phyloP scores from a whole-genome alignment of 2,113 vertebrate genomes.

The Aspidoscelis tigris region DNA sequence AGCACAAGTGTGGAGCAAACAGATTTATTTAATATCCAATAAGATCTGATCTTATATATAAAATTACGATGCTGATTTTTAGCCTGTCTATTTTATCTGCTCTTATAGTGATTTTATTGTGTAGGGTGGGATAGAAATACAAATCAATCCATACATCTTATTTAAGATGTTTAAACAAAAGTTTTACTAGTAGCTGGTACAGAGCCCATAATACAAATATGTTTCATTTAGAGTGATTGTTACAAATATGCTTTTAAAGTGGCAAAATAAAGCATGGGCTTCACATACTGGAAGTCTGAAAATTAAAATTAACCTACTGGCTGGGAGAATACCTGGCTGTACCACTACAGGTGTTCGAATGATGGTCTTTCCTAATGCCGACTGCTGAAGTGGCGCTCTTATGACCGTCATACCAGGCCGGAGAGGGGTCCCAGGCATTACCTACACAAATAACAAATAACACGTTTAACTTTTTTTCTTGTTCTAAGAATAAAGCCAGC shows the following conservation, averaged over 20 bases:
- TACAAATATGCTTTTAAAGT: constrained; percentile 5
- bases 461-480: background rate
- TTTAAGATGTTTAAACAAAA: too few relatives aligned
- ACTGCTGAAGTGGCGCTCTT: constrained; percentile 88
- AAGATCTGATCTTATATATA: too few relatives aligned
- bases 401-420: constrained; percentile 94
- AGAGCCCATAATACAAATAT: background rate
- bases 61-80: too few relatives aligned
- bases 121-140: too few relatives aligned
- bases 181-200: too few relatives aligned
- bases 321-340: constrained; percentile 88
- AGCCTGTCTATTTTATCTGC: too few relatives aligned
- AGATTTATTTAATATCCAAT: too few relatives aligned
- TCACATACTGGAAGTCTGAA: constrained; percentile 39
- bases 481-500: constrained; percentile 19
- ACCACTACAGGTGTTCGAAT: constrained; percentile 92
- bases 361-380: constrained; percentile 87
- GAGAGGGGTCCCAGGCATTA: constrained; percentile 86
- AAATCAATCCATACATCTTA: too few relatives aligned
- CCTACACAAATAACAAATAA: constrained; percentile 72
- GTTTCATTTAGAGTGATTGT: background rate
- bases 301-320: constrained; percentile 67
- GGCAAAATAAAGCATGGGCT: constrained; percentile 50
- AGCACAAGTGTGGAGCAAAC: background rate
- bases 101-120: too few relatives aligned